A percentile compares a stretch with the other conserved stretches of the same genome.
phyloP scores from a whole-genome alignment of 2,113 vertebrate species.

The Arvicanthis niloticus region DNA sequence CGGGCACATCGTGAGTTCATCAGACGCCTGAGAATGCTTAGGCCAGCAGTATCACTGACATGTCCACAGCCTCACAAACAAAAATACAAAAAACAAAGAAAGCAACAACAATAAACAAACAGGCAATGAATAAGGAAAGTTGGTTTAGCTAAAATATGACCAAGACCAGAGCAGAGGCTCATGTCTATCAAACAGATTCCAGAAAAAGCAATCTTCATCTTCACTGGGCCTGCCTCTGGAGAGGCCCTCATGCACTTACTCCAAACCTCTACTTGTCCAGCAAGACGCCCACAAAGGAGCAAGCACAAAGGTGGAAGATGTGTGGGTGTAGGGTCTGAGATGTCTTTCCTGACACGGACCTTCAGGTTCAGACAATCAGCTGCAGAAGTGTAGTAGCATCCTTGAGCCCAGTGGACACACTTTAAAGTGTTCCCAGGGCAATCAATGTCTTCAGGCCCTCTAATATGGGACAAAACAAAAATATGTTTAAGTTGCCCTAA shows the following conservation, averaged over 20 bases:
- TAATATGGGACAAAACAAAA: background rate
- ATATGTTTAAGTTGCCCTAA: background rate
- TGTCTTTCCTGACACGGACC: background rate
- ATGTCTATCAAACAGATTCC: constrained; percentile 12
- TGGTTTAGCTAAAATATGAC: background rate
- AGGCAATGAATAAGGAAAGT: background rate
- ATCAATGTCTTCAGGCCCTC: background rate
- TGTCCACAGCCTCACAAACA: background rate
- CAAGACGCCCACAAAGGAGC: background rate
- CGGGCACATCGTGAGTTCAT: background rate
- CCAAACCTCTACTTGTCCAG: background rate
- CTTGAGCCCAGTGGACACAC: background rate
- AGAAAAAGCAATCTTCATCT: background rate
- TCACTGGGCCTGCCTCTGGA: background rate
- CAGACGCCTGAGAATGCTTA: constrained; percentile 3
- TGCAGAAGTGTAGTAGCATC: background rate
- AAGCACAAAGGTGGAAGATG: background rate
- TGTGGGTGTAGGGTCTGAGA: background rate
- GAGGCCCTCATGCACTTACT: background rate
- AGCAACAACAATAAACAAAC: too few relatives aligned
- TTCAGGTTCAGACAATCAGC: background rate
- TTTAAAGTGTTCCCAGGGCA: background rate
- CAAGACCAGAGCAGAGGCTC: background rate
- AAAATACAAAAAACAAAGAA: background rate
- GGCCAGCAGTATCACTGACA: background rate